Base-by-base conservation (phyloP, 1,140 invertebrate genomes). In the Pseudomyrmex pallidus region DNA sequence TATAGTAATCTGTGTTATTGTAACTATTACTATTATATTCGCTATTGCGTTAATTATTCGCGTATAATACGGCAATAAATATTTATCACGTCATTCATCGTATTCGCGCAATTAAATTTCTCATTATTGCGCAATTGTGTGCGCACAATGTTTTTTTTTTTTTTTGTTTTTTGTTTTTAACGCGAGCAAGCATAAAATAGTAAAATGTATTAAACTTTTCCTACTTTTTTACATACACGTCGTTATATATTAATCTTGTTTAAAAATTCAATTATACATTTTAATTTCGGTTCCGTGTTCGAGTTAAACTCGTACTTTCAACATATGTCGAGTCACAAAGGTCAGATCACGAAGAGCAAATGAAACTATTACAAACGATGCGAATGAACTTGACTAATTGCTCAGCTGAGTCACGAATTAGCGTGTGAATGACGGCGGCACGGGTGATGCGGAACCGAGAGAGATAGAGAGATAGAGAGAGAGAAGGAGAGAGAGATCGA, bases 311-410 rank as follows among this genome's bases (percentile, higher is more conserved):
- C 7, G 77, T 25, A 25, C 57, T 70, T 10, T 15, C 17, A 59
- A 59, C 72, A 20, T 57, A 56, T 63, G 56, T 9, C 44, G 20
- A 10, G 52, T 57, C 52, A 15, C 20, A 15, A 22, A 70, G 35
- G 20, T 70, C 25, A 44, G 17, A 54, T 10, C 17, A 17, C 62
- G 20, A 68, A 52, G 52, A 57, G 20, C 8, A 20, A 20, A 52
- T 13, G 35, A 77, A 68, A 68, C 64, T 66, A 35, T 35, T 35
- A 57, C 66, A 4, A 22, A 59, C 89, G 76, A 90, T 87, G 89
- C 64, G 89, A 90, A 89, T 84, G 85, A 89, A 84, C 89, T 88
- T 90, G 89, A 90, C 90, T 90, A 90, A 90, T 90, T 90, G 80
- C 76, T 74, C 78, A 85, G 67, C 87, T 87, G 89, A 90, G 89